Evolutionary conservation across 2,888 invertebrate species (phyloP).

Genomic region (Morinoia aosen): DNA sequence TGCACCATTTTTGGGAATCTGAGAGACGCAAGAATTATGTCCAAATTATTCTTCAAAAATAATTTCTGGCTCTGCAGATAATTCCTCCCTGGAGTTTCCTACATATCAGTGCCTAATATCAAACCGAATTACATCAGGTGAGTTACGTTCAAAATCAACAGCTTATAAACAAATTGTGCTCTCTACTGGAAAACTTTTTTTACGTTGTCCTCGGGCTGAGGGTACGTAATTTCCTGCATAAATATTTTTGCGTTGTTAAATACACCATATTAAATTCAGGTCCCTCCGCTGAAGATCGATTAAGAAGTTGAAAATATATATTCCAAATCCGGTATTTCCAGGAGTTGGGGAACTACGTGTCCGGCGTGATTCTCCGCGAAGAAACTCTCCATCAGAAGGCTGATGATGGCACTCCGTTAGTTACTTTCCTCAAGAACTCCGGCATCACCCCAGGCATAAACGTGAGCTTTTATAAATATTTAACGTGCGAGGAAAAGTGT

Average conservation of each 20-base stretch:
- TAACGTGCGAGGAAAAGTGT: too few relatives aligned
- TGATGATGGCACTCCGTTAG: constrained; percentile 88
- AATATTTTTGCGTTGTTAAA: not conserved
- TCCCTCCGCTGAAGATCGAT: not conserved
- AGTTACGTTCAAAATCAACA: too few relatives aligned
- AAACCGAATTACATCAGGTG: too few relatives aligned
- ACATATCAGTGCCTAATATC: too few relatives aligned
- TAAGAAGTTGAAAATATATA: not conserved
- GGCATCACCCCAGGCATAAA: constrained; percentile 97
- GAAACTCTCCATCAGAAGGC: constrained; percentile 98
- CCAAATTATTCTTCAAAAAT: too few relatives aligned
- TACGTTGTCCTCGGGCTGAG: not conserved
- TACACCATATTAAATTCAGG: not conserved
- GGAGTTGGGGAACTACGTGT: constrained; percentile 75
- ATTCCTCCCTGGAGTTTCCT: too few relatives aligned
- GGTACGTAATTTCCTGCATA: not conserved
- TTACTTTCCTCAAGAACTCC: constrained; percentile 85
- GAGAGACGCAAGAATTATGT: too few relatives aligned
- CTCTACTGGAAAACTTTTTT: too few relatives aligned
- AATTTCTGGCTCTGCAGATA: too few relatives aligned
- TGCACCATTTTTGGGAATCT: too few relatives aligned
- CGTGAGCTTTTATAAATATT: constrained; percentile 71
- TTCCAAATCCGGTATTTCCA: not conserved
- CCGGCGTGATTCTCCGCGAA: constrained; percentile 98
- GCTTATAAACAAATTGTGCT: too few relatives aligned